A percentile compares a stretch with the other conserved stretches of the same genome.
phyloP scores from a whole-genome alignment of 2,888 invertebrate genomes.

The Hybos culiciformis region DNA sequence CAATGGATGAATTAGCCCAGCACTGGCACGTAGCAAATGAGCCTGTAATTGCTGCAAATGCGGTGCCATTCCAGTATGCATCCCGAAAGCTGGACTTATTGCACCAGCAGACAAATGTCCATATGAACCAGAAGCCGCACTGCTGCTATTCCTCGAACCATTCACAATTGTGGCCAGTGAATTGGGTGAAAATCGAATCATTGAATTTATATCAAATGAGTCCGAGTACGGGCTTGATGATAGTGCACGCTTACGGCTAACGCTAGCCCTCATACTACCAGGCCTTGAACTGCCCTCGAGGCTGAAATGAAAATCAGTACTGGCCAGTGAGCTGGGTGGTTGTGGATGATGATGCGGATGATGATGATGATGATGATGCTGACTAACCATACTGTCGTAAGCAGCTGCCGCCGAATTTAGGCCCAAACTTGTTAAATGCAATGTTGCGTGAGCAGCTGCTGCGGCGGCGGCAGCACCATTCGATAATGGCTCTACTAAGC shows the following conservation, averaged over 20 bases:
- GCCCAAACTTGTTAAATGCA: conserved; percentile 41
- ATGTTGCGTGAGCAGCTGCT: conserved; percentile 17
- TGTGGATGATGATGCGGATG: conserved; percentile 35
- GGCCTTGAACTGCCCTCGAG: conserved; percentile 58
- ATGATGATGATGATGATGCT: conserved; percentile 4
- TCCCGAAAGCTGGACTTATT: conserved; percentile 72
- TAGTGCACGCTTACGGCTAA: conserved; percentile 78
- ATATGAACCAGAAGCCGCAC: conserved; percentile 87
- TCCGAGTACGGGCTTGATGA: conserved; percentile 93
- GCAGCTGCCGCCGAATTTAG: conserved; percentile 40
- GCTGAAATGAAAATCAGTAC: conserved; percentile 80
- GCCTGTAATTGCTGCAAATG: conserved; percentile 65
- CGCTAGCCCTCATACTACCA: conserved; percentile 40
- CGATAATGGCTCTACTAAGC: background rate
- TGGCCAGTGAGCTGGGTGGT: conserved; percentile 54
- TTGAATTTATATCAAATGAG: conserved; percentile 87
- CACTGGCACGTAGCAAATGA: conserved; percentile 54
- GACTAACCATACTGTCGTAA: conserved; percentile 28
- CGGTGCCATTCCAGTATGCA: conserved; percentile 39
- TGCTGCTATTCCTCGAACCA: conserved; percentile 60
- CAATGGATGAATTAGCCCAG: conserved; percentile 31
- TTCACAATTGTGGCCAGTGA: conserved; percentile 70
- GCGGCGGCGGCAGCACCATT: conserved; percentile 22
- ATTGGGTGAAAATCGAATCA: conserved; percentile 90
- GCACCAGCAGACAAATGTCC: conserved; percentile 91